Conservation (phyloP, 2,888 invertebrate species). For the Himalopsyche anomala region DNA sequence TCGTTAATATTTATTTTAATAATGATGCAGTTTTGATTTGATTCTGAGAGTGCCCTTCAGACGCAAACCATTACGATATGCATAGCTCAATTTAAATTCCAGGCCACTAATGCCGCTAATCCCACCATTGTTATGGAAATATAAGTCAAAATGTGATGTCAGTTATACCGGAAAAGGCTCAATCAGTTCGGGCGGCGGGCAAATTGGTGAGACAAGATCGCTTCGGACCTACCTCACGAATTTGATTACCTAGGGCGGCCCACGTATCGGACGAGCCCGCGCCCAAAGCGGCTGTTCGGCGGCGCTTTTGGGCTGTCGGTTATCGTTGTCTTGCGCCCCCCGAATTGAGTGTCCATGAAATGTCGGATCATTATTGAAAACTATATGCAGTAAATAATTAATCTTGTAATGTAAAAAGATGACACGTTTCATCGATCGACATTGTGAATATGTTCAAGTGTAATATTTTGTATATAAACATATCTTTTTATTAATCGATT, state of each 20-base stretch:
- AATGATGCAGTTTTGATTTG: not conserved
- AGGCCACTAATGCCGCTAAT: not conserved
- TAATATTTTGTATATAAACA: no score
- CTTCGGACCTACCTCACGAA: conserved; percentile 15
- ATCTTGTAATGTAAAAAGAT: no score
- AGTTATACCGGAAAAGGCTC: conserved; percentile 5
- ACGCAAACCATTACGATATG: not conserved
- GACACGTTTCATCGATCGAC: no score
- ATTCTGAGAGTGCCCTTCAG: not conserved
- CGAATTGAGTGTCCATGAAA: no score
- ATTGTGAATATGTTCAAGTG: no score
- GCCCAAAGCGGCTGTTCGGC: not conserved
- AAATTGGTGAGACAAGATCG: conserved; percentile 10
- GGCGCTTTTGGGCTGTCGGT: not conserved
- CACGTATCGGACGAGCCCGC: not conserved
- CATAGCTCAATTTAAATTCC: not conserved
- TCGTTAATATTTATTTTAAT: no score
- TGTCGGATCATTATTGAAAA: no score
- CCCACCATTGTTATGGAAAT: not conserved
- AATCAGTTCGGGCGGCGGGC: conserved; percentile 9
- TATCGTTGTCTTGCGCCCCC: not conserved
- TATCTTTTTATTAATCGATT: no score
- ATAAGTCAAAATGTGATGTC: conserved; percentile 38
- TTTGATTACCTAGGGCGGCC: conserved; percentile 8
- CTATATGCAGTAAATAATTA: no score